phyloP scores from a whole-genome alignment of 2,888 invertebrate species.

The Brenthis hecate region DNA sequence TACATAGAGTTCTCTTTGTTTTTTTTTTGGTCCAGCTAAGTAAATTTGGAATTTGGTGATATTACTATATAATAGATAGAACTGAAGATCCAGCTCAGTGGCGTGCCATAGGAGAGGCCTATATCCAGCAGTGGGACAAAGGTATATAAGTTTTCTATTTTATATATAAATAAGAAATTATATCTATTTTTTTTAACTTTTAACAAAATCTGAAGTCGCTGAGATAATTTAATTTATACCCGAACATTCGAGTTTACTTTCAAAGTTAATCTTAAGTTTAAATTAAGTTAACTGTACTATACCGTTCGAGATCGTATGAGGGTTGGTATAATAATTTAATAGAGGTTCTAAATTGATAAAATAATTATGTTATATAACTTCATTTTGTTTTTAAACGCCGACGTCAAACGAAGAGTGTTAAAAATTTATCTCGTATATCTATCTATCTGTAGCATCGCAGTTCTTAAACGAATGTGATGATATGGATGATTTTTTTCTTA shows the following conservation, averaged over 20 bases:
- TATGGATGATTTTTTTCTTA: too few species aligned
- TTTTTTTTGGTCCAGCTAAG: too few species aligned
- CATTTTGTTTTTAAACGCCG: background rate
- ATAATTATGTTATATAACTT: background rate
- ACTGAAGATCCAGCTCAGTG: too few species aligned
- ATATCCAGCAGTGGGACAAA: background rate
- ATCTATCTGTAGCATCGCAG: too few species aligned
- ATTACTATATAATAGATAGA: too few species aligned
- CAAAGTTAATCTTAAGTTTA: constrained; percentile 42
- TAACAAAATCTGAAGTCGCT: constrained; percentile 25
- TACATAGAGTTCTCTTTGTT: too few species aligned
- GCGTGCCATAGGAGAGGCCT: too few species aligned
- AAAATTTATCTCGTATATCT: too few species aligned
- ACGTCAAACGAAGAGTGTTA: too few species aligned
- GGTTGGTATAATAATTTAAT: constrained; percentile 28
- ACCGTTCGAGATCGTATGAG: constrained; percentile 34
- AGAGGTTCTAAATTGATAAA: constrained; percentile 16
- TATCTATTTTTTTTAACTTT: constrained; percentile 5
- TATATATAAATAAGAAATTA: constrained; percentile 12
- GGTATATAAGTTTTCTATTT: background rate
- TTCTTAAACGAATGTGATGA: too few species aligned
- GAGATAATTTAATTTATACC: constrained; percentile 36
- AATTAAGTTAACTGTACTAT: constrained; percentile 42
- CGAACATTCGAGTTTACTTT: constrained; percentile 33
- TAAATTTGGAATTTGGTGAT: too few species aligned